phyloP scores from a whole-genome alignment of 92 coral and sea anemone species.

The Isaurus tuberculatus region DNA sequence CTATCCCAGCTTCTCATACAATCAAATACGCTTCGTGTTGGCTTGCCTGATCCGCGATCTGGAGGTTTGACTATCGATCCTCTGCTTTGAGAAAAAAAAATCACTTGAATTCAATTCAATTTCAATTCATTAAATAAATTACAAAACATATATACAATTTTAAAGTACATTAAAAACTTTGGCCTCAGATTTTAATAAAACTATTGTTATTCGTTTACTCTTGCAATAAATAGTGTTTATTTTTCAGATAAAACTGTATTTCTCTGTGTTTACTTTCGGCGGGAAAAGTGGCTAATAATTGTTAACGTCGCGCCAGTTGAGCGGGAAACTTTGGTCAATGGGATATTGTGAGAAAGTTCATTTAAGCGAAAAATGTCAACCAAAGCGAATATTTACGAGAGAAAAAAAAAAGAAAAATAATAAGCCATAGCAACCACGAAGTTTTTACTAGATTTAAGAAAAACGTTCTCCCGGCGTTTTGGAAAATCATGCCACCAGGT shows the following conservation, averaged over 20 bases:
- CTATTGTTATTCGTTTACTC: slow-evolving; percentile 23
- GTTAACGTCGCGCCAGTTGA: slow-evolving; percentile 46
- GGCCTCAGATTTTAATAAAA: too few species aligned
- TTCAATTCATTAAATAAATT: too few species aligned
- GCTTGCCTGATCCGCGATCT: slow-evolving; percentile 34
- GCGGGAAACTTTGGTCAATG: slow-evolving; percentile 44
- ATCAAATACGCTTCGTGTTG: slow-evolving; percentile 42
- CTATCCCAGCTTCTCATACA: slow-evolving; percentile 19
- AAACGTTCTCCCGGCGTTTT: slow-evolving; percentile 22
- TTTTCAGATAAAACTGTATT: slow-evolving; percentile 39
- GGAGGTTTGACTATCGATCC: slow-evolving; percentile 15
- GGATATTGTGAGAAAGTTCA: slow-evolving; percentile 15
- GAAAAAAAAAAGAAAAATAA: slow-evolving; percentile 24
- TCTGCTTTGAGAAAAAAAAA: not conserved
- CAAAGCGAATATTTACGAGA: not conserved
- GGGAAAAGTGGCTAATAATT: slow-evolving; percentile 28
- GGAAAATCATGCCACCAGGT: not conserved
- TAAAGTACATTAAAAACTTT: too few species aligned
- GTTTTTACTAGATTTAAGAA: slow-evolving; percentile 24
- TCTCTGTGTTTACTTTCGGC: slow-evolving; percentile 43
- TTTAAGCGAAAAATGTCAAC: slow-evolving; percentile 35
- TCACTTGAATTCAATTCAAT: too few species aligned
- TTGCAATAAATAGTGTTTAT: slow-evolving; percentile 41
- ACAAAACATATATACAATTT: too few species aligned
- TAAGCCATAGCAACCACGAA: slow-evolving; percentile 25